Conservation (phyloP, 2,797 vertebrate genomes). For the Trachurus trachurus region DNA sequence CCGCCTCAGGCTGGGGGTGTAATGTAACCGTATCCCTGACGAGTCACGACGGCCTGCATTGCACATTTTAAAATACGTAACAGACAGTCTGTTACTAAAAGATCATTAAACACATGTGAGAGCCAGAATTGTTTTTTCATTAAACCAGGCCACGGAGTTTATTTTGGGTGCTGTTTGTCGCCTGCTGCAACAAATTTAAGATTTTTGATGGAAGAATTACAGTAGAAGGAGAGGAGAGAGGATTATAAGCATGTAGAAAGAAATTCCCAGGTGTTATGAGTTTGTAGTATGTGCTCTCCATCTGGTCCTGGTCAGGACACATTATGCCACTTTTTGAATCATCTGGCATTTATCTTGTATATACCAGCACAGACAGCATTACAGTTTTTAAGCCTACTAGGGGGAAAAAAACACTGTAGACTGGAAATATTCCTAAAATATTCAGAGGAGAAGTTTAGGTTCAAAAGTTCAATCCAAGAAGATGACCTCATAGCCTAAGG, state of each 20-base stretch:
- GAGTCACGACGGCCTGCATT: conserved; percentile 87
- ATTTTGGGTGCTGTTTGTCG: conserved; percentile 1
- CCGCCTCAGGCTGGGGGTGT: conserved; percentile 87
- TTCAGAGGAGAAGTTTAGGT: background rate
- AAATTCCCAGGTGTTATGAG: background rate
- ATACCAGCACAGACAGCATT: background rate
- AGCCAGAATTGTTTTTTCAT: background rate
- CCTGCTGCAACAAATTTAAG: background rate
- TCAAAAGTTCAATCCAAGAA: conserved; percentile 5
- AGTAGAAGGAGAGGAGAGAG: background rate
- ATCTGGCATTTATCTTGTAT: conserved; percentile 1
- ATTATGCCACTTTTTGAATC: conserved; percentile 11
- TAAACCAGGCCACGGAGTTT: background rate
- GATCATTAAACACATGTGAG: background rate
- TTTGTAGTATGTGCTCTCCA: background rate
- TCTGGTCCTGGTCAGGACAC: conserved; percentile 5
- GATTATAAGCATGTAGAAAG: background rate
- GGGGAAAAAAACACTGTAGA: background rate
- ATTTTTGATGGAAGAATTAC: background rate
- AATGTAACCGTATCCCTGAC: conserved; percentile 94
- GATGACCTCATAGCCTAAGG: background rate
- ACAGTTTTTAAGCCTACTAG: background rate
- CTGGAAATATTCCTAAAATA: background rate
- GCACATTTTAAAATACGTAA: conserved; percentile 7
- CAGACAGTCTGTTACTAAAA: background rate